phyloP scores from a whole-genome alignment of 2,113 vertebrate genomes.

The Gnathonemus longibarbis region DNA sequence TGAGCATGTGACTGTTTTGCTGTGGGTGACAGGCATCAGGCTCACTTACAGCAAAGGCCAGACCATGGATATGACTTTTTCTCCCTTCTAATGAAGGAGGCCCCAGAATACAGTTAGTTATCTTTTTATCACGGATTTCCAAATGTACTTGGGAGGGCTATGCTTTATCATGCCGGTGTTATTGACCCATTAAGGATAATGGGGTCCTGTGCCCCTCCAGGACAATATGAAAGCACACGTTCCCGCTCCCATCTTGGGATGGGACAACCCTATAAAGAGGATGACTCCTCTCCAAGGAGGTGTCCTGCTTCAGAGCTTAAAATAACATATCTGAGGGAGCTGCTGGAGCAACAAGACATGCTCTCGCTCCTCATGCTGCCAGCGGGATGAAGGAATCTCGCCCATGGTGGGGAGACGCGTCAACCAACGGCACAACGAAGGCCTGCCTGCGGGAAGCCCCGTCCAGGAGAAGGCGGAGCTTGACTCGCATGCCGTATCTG shows the following conservation, averaged over 20 bases:
- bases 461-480: not conserved
- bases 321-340: conserved; percentile 30
- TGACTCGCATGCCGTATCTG: not conserved
- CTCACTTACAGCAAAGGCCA: not conserved
- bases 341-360: not conserved
- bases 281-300: conserved; percentile 36
- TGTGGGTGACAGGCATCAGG: not conserved
- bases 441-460: not conserved
- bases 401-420: not conserved
- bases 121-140: not conserved
- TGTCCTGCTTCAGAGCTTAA: conserved; percentile 42
- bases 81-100: not conserved
- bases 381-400: not conserved
- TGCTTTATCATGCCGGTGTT: not conserved
- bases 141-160: not conserved
- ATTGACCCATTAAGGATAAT: conserved; percentile 7
- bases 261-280: conserved; percentile 30
- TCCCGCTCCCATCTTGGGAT: conserved; percentile 1
- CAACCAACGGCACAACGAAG: not conserved
- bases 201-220: not conserved
- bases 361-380: not conserved
- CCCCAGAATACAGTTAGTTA: not conserved
- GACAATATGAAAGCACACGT: not conserved
- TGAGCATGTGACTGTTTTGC: not conserved
- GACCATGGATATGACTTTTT: not conserved